Percentiles rank a stretch among this genome's conserved stretches.
Evolutionary conservation across 2,113 vertebrate genomes (phyloP).

Genomic region (Pollachius pollachius): DNA sequence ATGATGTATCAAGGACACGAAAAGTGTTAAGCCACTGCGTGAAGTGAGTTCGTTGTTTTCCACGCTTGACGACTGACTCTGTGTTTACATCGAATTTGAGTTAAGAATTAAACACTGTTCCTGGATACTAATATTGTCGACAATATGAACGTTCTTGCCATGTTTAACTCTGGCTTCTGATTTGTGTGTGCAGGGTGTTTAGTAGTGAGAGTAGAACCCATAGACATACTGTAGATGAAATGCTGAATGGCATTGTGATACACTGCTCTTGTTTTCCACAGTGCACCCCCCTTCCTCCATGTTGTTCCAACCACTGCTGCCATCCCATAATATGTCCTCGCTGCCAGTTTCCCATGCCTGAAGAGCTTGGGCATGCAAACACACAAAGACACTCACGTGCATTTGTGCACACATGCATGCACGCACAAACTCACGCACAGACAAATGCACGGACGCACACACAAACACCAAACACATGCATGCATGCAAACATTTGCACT

Average conservation of each 20-base stretch:
- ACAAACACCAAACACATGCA: neutral
- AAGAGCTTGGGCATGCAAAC: slow-evolving; percentile 49
- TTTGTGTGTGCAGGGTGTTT: too few relatives aligned
- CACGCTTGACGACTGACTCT: too few relatives aligned
- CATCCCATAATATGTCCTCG: slow-evolving; percentile 83
- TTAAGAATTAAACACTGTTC: too few relatives aligned
- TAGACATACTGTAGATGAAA: too few relatives aligned
- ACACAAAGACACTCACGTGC: neutral
- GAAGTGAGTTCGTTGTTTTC: too few relatives aligned
- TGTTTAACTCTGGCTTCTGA: too few relatives aligned
- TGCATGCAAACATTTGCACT: slow-evolving; percentile 7
- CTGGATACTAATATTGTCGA: too few relatives aligned
- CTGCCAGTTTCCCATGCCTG: slow-evolving; percentile 89
- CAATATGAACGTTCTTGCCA: too few relatives aligned
- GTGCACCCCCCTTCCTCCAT: slow-evolving; percentile 87
- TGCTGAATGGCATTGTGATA: slow-evolving; percentile 1
- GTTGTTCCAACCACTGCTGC: slow-evolving; percentile 87
- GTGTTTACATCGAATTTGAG: too few relatives aligned
- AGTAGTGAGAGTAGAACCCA: too few relatives aligned
- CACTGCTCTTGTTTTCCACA: slow-evolving; percentile 68
- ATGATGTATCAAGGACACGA: too few relatives aligned
- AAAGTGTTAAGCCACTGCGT: too few relatives aligned
- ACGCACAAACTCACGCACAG: neutral
- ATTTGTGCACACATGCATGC: slow-evolving; percentile 14
- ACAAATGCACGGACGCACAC: neutral